Evolutionary conservation across 1,140 invertebrate species (phyloP), one percentile per base, ranked within the genome.

Genomic region (Zaprionus vittiger): DNA sequence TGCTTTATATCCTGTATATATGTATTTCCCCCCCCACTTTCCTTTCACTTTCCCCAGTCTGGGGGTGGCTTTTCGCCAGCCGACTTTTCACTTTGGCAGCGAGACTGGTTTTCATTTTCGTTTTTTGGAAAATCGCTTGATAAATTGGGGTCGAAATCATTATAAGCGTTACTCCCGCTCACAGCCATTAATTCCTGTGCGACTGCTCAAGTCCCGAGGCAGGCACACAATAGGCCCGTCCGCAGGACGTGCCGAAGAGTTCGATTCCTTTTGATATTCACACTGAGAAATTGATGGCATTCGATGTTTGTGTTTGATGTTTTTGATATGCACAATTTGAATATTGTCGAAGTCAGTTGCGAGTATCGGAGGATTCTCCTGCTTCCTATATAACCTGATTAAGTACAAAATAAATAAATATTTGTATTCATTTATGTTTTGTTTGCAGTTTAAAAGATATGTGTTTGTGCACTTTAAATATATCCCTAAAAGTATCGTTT

Each of bases 131-230:
- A 82, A 89, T 83, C 79, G 84, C 77, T 79, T 91, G 89, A 91
- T 91, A 89, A 91, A 91, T 91, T 83, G 77, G 77, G 80, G 81
- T 91, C 81, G 84, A 89, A 91, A 91, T 89, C 84, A 76, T 91
- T 89, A 85, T 91, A 91, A 90, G 76, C 84, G 82, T 83, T 85
- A 78, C 81, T 76, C 75, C 85, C 69, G 78, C 76, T 79, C 73
- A 86, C 79, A 63, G 77, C 75, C 81, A 91, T 91, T 89, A 81
- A 80, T 87, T 84, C 80, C 83, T 80, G 22, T 61, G 20, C 22
- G 49, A 57, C 54, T 44, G 47, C 41, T 38, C 12, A 5, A 41
- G 22, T 38, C 15, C 26, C 55, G 22, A 31, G 6, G 22, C 31
- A 12, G 22, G 14, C 71, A 28, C 52, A 63, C 41, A 71, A 60